phyloP scores from a whole-genome alignment of 1,140 invertebrate species.

The Aphis gossypii region DNA sequence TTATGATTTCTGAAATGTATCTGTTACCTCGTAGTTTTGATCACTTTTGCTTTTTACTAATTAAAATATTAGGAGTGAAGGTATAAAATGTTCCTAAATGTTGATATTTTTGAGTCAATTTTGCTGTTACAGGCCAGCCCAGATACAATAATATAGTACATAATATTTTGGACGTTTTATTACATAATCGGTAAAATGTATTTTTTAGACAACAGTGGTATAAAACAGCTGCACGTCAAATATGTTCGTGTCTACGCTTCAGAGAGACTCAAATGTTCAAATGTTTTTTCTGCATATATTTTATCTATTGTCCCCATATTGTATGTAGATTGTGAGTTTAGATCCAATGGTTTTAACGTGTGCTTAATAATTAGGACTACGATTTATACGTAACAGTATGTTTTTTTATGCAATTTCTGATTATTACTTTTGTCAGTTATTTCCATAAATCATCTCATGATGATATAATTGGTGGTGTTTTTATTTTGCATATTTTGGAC shows the following conservation, averaged over 20 bases:
- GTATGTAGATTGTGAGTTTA: neutral
- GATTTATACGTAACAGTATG: too few species aligned
- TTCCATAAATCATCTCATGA: too few species aligned
- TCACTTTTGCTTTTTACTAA: neutral
- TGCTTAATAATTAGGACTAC: too few species aligned
- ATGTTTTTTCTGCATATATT: too few species aligned
- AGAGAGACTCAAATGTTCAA: neutral
- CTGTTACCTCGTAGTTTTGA: neutral
- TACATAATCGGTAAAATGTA: neutral
- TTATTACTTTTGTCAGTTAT: too few species aligned
- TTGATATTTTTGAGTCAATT: neutral
- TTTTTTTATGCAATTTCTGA: too few species aligned
- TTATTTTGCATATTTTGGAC: too few species aligned
- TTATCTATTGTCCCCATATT: neutral
- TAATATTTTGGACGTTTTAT: neutral
- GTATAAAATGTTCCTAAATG: neutral
- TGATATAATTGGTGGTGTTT: too few species aligned
- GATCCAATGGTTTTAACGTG: neutral
- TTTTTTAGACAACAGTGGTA: neutral
- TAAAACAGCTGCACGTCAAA: neutral
- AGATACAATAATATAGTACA: neutral
- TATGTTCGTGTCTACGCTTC: neutral
- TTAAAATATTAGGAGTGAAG: neutral
- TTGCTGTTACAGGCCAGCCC: too few species aligned
- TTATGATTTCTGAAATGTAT: neutral